Evolutionary conservation across 1,140 invertebrate genomes (phyloP), one percentile per base, ranked within the genome.

Genomic region (Dryas iulia): DNA sequence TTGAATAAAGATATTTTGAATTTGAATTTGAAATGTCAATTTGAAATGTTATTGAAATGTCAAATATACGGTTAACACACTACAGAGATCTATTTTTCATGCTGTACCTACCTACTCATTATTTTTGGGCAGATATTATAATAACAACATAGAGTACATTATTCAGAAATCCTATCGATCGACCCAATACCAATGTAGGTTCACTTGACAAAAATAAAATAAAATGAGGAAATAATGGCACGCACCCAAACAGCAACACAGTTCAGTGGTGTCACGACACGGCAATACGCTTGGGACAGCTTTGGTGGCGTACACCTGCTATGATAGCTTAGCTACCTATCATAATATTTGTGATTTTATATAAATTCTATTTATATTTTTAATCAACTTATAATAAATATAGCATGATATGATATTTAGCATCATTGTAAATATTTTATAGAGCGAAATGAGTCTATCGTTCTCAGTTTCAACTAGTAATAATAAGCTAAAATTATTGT

Each of bases 211-310:
- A 71, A 82, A 80, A 81, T 80, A 82, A 79, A 83, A 78, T 76
- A 72, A 75, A 79, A 69, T 65, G 66, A 79, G 74, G 72, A 81
- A 77, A 79, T 76, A 82, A 83, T 86, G 80, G 83, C 83, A 83
- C 77, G 77, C 77, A 80, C 82, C 81, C 77, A 86, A 83, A 74
- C 75, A 73, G 76, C 72, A 76, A 76, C 67, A 66, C 72, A 69
- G 78, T 72, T 72, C 72, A 77, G 59, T 61, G 33, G 69, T 73
- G 70, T 69, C 64, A 72, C 66, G 65, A 72, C 67, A 66, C 73
- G 65, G 67, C 72, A 70, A 73, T 67, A 71, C 73, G 66, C 63
- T 69, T 56, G 66, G 68, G 72, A 76, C 72, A 68, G 69, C 71
- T 69, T 69, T 66, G 39, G 39, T 21, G 14, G 39, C 8, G 18